phyloP scores from a whole-genome alignment of 2,113 vertebrate species.

The Ammodramus savannarum region DNA sequence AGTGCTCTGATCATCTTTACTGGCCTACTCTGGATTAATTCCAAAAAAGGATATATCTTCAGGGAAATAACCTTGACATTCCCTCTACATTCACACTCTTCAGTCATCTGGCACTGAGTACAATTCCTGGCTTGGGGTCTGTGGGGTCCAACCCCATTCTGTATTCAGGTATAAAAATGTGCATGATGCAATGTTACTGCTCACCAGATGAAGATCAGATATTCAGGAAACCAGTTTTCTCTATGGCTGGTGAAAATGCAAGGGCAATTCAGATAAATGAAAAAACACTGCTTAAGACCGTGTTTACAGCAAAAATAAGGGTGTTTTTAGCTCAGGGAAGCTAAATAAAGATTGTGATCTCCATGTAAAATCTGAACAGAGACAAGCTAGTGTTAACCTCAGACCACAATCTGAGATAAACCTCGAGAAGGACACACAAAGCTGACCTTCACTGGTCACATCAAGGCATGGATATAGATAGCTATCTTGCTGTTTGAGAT shows the following conservation, averaged over 20 bases:
- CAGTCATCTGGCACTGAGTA: background rate
- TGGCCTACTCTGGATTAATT: background rate
- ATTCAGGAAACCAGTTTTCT: background rate
- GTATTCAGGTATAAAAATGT: background rate
- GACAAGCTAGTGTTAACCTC: background rate
- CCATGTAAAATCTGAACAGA: background rate
- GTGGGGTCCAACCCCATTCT: background rate
- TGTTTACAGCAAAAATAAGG: background rate
- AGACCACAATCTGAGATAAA: slow-evolving; percentile 12
- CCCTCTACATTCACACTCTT: background rate
- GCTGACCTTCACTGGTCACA: background rate
- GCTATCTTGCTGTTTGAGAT: background rate
- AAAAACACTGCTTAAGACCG: background rate
- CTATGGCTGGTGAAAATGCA: background rate
- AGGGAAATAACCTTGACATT: background rate
- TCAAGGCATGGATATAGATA: background rate
- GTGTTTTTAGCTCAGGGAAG: background rate
- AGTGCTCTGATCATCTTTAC: background rate
- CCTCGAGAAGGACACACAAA: background rate
- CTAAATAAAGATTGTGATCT: slow-evolving; percentile 32
- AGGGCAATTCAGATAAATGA: background rate
- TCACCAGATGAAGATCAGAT: background rate
- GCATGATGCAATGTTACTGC: background rate
- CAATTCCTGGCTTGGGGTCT: background rate
- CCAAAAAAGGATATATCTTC: background rate